Evolutionary conservation across 2,113 vertebrate species (phyloP).

Genomic region (Pleuronectes platessa): DNA sequence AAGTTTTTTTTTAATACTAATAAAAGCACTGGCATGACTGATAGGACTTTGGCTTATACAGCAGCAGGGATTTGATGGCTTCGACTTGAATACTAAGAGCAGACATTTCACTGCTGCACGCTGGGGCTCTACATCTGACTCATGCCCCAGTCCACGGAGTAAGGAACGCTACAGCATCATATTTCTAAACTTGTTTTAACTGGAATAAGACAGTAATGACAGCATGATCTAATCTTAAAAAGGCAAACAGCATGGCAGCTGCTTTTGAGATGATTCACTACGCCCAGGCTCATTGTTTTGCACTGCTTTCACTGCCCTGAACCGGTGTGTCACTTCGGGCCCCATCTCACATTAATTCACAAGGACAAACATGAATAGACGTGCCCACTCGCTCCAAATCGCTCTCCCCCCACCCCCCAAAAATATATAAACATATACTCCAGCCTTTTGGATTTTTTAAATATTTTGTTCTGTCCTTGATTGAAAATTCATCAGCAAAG

Average conservation of each 20-base stretch:
- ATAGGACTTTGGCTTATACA: constrained; percentile 28
- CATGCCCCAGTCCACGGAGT: constrained; percentile 17
- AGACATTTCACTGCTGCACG: constrained; percentile 19
- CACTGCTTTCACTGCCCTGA: constrained; percentile 17
- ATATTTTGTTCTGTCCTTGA: neutral
- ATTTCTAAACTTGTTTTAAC: constrained; percentile 37
- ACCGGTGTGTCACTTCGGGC: constrained; percentile 42
- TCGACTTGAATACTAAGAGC: constrained; percentile 39
- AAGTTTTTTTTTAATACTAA: constrained; percentile 42
- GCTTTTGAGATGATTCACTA: constrained; percentile 36
- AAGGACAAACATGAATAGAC: constrained; percentile 33
- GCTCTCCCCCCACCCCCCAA: neutral
- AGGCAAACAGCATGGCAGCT: constrained; percentile 24
- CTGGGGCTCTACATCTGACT: constrained; percentile 29
- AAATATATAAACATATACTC: neutral
- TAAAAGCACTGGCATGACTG: constrained; percentile 37
- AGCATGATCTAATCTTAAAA: constrained; percentile 40
- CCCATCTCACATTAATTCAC: constrained; percentile 35
- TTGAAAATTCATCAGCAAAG: constrained; percentile 58
- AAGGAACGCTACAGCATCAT: constrained; percentile 9
- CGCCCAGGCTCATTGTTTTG: constrained; percentile 21
- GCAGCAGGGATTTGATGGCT: constrained; percentile 31
- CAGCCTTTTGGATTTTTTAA: neutral
- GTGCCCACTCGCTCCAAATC: neutral
- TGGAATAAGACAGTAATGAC: constrained; percentile 25